phyloP scores from a whole-genome alignment of 64 coral and sea anemone species.

The Actinia tenebrosa region DNA sequence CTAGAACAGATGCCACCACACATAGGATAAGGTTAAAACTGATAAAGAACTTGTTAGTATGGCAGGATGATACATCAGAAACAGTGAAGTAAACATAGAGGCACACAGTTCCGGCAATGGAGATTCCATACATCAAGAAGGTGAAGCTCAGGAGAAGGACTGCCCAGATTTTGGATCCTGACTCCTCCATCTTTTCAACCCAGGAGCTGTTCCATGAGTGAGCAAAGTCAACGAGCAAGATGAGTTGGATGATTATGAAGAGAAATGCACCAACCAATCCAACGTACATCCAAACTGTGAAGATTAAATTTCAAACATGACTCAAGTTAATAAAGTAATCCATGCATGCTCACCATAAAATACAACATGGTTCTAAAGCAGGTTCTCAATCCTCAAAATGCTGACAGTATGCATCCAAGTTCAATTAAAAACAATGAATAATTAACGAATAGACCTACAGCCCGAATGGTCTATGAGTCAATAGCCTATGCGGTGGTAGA shows the following conservation, averaged over 20 bases:
- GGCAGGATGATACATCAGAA: conserved; percentile 36
- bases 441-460: too few relatives aligned
- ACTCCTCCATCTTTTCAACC: conserved; percentile 83
- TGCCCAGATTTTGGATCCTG: conserved; percentile 85
- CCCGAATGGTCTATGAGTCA: too few relatives aligned
- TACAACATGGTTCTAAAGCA: too few relatives aligned
- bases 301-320: background rate
- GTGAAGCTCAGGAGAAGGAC: conserved; percentile 63
- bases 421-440: too few relatives aligned
- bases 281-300: conserved; percentile 76
- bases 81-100: conserved; percentile 77
- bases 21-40: conserved; percentile 85
- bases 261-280: conserved; percentile 72
- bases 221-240: conserved; percentile 86
- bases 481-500: too few relatives aligned
- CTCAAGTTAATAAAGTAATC: too few relatives aligned
- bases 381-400: too few relatives aligned
- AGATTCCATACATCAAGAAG: conserved; percentile 77
- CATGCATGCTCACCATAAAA: too few relatives aligned
- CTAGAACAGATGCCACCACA: conserved; percentile 62
- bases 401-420: too few relatives aligned
- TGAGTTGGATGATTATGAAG: conserved; percentile 86
- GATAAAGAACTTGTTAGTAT: conserved; percentile 92
- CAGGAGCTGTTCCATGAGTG: conserved; percentile 88
- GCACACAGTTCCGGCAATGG: conserved; percentile 71